phyloP scores from a whole-genome alignment of 2,888 invertebrate species.

The Sarcophaga rosellei region DNA sequence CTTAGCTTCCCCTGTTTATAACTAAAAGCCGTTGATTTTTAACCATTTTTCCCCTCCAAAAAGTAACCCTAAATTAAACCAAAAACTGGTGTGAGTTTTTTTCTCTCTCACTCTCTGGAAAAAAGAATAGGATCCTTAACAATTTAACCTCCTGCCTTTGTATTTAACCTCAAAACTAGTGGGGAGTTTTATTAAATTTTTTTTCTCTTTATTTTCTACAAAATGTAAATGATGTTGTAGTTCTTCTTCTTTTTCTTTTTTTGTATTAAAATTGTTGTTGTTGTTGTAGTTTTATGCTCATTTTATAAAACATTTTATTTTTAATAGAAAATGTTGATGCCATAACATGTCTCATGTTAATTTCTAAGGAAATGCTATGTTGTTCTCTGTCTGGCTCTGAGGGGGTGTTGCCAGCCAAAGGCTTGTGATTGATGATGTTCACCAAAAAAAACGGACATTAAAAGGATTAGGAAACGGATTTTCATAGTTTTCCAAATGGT shows the following conservation, averaged over 20 bases:
- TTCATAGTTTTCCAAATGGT: background rate
- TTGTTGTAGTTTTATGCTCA: conserved; percentile 8
- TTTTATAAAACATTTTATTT: conserved; percentile 24
- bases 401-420: background rate
- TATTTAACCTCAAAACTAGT: conserved; percentile 4
- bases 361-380: conserved; percentile 25
- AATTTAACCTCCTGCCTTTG: background rate
- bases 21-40: too few relatives aligned
- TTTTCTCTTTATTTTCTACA: background rate
- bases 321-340: conserved; percentile 2
- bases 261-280: background rate
- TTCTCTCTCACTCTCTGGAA: too few relatives aligned
- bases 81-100: too few relatives aligned
- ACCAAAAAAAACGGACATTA: background rate
- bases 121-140: background rate
- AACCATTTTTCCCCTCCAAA: too few relatives aligned
- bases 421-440: conserved; percentile 29
- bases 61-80: too few relatives aligned
- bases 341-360: conserved; percentile 27
- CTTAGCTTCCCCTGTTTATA: too few relatives aligned
- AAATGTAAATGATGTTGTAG: conserved; percentile 5
- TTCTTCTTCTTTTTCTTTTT: too few relatives aligned
- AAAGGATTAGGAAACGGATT: background rate
- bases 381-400: background rate
- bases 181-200: background rate